phyloP scores from a whole-genome alignment of 1,140 invertebrate genomes.

The Drosophila ercepeae region DNA sequence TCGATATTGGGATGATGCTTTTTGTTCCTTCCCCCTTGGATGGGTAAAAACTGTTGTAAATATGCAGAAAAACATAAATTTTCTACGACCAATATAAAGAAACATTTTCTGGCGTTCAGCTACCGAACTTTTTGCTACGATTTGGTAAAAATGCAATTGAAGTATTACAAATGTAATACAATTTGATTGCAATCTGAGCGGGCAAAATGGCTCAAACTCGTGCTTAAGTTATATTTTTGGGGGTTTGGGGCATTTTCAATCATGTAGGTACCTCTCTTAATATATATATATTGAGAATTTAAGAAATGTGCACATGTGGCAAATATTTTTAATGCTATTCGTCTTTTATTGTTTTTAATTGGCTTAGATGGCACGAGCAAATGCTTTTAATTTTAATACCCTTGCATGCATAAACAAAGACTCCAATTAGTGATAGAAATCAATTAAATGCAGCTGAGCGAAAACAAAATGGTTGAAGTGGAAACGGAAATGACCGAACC shows the following conservation, averaged over 20 bases:
- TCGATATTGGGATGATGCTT: slow-evolving; percentile 61
- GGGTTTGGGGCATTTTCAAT: neutral
- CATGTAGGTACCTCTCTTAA: neutral
- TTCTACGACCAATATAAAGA: slow-evolving; percentile 54
- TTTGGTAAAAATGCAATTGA: slow-evolving; percentile 61
- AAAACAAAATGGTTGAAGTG: slow-evolving; percentile 4
- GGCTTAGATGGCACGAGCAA: slow-evolving; percentile 48
- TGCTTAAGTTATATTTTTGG: neutral
- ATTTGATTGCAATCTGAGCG: slow-evolving; percentile 56
- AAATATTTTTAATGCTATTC: slow-evolving; percentile 30
- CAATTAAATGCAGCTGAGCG: slow-evolving; percentile 44
- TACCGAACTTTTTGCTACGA: slow-evolving; percentile 30
- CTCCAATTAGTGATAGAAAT: slow-evolving; percentile 57
- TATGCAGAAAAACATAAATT: slow-evolving; percentile 58
- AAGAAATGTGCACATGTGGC: slow-evolving; percentile 13
- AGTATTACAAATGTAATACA: slow-evolving; percentile 72
- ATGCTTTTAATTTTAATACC: slow-evolving; percentile 56
- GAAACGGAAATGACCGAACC: slow-evolving; percentile 13
- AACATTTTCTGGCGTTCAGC: slow-evolving; percentile 58
- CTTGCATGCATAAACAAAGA: slow-evolving; percentile 51
- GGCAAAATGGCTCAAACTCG: slow-evolving; percentile 1
- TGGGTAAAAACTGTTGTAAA: slow-evolving; percentile 44
- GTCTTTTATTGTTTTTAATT: slow-evolving; percentile 34
- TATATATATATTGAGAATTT: neutral
- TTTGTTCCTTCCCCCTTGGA: slow-evolving; percentile 36